Conservation (phyloP, 2,113 vertebrate genomes). For the Charadrius vociferus region DNA sequence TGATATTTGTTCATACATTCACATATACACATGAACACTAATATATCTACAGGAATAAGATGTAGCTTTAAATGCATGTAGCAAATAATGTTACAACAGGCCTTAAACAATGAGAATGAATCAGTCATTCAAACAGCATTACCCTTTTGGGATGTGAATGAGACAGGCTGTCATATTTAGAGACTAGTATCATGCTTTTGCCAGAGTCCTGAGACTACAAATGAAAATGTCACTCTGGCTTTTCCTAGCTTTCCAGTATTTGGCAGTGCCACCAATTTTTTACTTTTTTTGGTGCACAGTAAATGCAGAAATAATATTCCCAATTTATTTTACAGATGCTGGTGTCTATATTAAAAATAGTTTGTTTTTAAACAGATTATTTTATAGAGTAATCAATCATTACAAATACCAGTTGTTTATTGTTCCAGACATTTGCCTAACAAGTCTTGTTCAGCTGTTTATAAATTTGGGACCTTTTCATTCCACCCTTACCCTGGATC, state of each 20-base stretch:
- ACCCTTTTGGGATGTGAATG: not conserved
- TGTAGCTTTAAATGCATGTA: not conserved
- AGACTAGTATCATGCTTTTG: not conserved
- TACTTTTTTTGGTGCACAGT: not conserved
- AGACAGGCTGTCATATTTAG: not conserved
- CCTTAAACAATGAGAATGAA: not conserved
- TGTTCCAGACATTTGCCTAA: not conserved
- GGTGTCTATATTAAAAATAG: fast-evolving
- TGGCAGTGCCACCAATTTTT: not conserved
- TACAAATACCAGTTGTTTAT: not conserved
- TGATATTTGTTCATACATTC: not conserved
- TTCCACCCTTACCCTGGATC: not conserved
- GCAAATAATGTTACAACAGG: not conserved
- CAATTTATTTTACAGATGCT: not conserved
- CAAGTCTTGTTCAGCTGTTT: not conserved
- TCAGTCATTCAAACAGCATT: not conserved
- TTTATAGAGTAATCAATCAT: not conserved
- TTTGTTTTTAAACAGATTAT: not conserved
- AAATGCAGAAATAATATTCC: not conserved
- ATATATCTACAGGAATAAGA: not conserved
- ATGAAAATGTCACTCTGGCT: not conserved
- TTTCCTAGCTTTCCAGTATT: not conserved
- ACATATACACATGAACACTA: not conserved
- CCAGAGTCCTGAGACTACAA: not conserved
- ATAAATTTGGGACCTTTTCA: not conserved